A percentile compares a stretch with the other conserved stretches of the same genome.
Conservation (phyloP, 2,113 vertebrate species). For the Eidolon helvum region DNA sequence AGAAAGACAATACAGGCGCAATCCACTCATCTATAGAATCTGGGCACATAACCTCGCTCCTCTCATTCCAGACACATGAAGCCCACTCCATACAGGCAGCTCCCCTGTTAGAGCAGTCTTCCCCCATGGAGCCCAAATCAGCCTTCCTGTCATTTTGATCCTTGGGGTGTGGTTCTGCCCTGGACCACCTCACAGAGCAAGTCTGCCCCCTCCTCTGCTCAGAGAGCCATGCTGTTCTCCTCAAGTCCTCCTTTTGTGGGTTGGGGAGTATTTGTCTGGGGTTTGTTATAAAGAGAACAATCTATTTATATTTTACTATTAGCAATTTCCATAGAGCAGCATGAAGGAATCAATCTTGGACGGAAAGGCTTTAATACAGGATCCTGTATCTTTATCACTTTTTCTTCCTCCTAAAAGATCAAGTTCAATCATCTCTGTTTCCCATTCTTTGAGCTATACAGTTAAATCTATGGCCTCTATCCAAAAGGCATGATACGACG, state of each 20-base stretch:
- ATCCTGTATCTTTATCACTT: slow-evolving; percentile 67
- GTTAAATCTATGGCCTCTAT: slow-evolving; percentile 47
- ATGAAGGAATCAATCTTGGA: slow-evolving; percentile 57
- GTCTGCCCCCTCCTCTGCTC: fast-evolving
- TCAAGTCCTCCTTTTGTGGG: background rate
- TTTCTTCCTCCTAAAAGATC: slow-evolving; percentile 62
- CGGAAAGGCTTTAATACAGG: slow-evolving; percentile 53
- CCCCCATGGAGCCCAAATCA: fast-evolving
- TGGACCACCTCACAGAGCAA: fast-evolving
- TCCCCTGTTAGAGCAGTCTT: background rate
- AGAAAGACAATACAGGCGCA: background rate
- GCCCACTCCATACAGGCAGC: background rate
- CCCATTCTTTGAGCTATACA: slow-evolving; percentile 56
- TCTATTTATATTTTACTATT: slow-evolving; percentile 57
- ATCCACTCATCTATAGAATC: background rate
- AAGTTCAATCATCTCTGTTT: slow-evolving; percentile 60
- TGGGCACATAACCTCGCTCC: background rate
- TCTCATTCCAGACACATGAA: background rate
- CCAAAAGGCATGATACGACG: slow-evolving; percentile 55
- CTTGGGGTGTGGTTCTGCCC: background rate
- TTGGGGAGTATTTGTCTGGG: background rate
- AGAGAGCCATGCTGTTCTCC: background rate
- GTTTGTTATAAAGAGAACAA: slow-evolving; percentile 16
- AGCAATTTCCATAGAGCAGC: slow-evolving; percentile 49
- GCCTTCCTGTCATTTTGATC: background rate